phyloP scores from a whole-genome alignment of 2,888 invertebrate genomes.

The Lasioglossum vierecki region DNA sequence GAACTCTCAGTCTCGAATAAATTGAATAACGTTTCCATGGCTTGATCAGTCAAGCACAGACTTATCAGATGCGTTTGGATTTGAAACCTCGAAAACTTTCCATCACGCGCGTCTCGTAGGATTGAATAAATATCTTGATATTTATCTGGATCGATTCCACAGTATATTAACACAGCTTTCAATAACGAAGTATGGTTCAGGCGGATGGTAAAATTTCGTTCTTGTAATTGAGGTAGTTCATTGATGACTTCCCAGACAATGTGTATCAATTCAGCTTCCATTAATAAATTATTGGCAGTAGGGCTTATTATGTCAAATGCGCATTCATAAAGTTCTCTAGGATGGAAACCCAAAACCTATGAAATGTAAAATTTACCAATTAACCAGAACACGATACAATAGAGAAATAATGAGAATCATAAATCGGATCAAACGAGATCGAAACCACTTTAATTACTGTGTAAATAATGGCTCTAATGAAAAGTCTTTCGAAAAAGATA shows the following conservation, averaged over 20 bases:
- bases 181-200: constrained; percentile 92
- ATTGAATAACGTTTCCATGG: constrained; percentile 87
- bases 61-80: constrained; percentile 89
- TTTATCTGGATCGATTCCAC: constrained; percentile 90
- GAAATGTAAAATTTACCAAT: constrained; percentile 26
- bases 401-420: neutral
- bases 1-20: constrained; percentile 89
- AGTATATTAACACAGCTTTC: constrained; percentile 90
- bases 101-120: constrained; percentile 85
- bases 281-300: constrained; percentile 88
- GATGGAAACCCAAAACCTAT: constrained; percentile 90
- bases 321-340: constrained; percentile 94
- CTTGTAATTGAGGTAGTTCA: constrained; percentile 88
- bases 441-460: neutral
- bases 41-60: constrained; percentile 88
- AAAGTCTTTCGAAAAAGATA: neutral
- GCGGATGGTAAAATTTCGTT: constrained; percentile 88
- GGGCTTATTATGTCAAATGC: constrained; percentile 97
- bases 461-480: neutral
- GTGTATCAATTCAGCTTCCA: constrained; percentile 94
- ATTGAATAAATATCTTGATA: constrained; percentile 85
- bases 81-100: constrained; percentile 88
- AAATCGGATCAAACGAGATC: neutral
- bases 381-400: neutral
- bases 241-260: constrained; percentile 91